Conservation (phyloP, 1,140 invertebrate species). For the Bradysia coprophila region DNA sequence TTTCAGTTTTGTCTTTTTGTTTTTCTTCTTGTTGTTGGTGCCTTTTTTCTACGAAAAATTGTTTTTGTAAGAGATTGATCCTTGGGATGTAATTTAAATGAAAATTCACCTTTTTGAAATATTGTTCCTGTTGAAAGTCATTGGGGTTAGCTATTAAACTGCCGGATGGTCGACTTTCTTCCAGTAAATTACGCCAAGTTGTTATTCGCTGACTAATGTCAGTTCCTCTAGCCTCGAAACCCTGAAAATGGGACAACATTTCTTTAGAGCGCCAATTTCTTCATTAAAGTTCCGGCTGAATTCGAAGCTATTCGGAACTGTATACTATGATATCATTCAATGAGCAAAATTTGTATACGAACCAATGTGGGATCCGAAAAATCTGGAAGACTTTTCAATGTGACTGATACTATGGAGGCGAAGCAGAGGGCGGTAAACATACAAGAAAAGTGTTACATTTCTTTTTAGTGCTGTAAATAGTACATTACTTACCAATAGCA, state of each 20-base stretch:
- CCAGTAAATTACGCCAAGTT: slow-evolving; percentile 66
- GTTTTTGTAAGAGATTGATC: too few relatives aligned
- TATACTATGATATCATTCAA: slow-evolving; percentile 3
- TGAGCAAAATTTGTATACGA: slow-evolving; percentile 11
- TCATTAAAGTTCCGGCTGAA: neutral
- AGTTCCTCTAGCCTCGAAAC: slow-evolving; percentile 82
- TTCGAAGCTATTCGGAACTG: neutral
- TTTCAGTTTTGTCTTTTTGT: slow-evolving; percentile 24
- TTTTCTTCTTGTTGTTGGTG: neutral
- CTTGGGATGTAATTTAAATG: too few relatives aligned
- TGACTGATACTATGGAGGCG: slow-evolving; percentile 50
- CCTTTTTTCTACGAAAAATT: neutral
- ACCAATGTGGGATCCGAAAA: slow-evolving; percentile 60
- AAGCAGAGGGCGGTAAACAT: too few relatives aligned
- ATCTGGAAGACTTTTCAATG: slow-evolving; percentile 45
- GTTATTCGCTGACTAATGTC: slow-evolving; percentile 52
- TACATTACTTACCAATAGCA: slow-evolving; percentile 50
- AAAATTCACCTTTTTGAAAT: too few relatives aligned
- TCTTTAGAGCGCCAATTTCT: too few relatives aligned
- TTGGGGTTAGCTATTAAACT: slow-evolving; percentile 49
- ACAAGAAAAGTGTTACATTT: too few relatives aligned
- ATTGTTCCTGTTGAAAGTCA: too few relatives aligned
- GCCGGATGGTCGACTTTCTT: slow-evolving; percentile 47
- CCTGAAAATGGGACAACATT: slow-evolving; percentile 19
- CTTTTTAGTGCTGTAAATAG: too few relatives aligned